Conservation (phyloP, 2,113 vertebrate genomes). For the Corapipo altera region DNA sequence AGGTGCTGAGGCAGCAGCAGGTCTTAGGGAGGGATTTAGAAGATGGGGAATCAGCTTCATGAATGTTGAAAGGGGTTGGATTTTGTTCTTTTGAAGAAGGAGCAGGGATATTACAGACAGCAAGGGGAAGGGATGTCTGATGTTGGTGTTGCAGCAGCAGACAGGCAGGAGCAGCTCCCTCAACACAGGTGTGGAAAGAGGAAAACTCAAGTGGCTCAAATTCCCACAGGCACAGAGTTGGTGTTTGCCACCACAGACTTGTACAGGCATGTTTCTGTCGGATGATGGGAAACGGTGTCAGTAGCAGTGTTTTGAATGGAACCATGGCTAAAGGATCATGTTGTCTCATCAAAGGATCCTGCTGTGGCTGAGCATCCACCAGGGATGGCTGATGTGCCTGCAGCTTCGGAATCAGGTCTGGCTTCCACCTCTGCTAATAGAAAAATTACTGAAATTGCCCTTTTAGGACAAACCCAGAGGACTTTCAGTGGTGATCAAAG, state of each 20-base stretch:
- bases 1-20: not conserved
- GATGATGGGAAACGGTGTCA: not conserved
- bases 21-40: slow-evolving; percentile 23
- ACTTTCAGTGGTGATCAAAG: not conserved
- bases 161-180: not conserved
- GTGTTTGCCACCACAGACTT: not conserved
- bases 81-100: not conserved
- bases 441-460: not conserved
- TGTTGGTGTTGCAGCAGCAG: not conserved
- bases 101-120: not conserved
- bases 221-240: not conserved
- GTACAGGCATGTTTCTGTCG: rapidly evolving
- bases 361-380: not conserved
- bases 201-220: not conserved
- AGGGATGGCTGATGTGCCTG: not conserved
- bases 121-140: not conserved
- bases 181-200: not conserved
- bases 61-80: slow-evolving; percentile 19
- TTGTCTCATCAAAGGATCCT: not conserved
- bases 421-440: not conserved
- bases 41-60: not conserved
- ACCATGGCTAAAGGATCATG: not conserved
- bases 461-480: not conserved
- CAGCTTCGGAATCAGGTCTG: not conserved
- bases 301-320: not conserved